Evolutionary conservation across 1,140 invertebrate genomes (phyloP).

Genomic region (Hermetia illucens): DNA sequence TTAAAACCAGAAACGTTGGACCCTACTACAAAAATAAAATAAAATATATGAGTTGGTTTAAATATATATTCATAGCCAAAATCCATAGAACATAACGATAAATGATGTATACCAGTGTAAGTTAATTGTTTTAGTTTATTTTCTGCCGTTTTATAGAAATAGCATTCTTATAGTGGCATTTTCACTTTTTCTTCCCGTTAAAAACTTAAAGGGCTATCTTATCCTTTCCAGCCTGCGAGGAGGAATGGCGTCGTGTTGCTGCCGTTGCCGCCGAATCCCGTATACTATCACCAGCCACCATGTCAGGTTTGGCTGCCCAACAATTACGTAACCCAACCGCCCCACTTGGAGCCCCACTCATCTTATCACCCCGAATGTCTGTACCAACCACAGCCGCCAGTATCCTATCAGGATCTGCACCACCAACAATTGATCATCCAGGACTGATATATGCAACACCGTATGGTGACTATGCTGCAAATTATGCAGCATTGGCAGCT

Average conservation of each 20-base stretch:
- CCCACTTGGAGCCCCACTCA: constrained; percentile 68
- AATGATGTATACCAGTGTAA: too few relatives aligned
- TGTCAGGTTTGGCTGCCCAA: constrained; percentile 43
- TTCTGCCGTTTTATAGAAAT: too few relatives aligned
- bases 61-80: too few relatives aligned
- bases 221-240: constrained; percentile 50
- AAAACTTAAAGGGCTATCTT: too few relatives aligned
- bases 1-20: too few relatives aligned
- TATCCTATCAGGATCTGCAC: constrained; percentile 53
- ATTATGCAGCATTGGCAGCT: constrained; percentile 71
- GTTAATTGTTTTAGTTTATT: too few relatives aligned
- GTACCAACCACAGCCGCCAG: constrained; percentile 62
- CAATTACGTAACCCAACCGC: constrained; percentile 48
- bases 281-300: constrained; percentile 46
- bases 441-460: constrained; percentile 55
- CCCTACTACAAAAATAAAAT: too few relatives aligned
- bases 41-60: too few relatives aligned
- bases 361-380: constrained; percentile 72
- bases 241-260: constrained; percentile 63
- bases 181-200: too few relatives aligned
- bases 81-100: too few relatives aligned
- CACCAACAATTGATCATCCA: constrained; percentile 53
- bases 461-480: constrained; percentile 75
- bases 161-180: too few relatives aligned
- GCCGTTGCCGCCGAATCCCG: constrained; percentile 56